Percentiles rank a stretch among this genome's conserved stretches.
These are phyloP conservation scores for Vidua macroura DNA, from an alignment of 2,113 vertebrate genomes.

Conservation along the genomic window DNA sequence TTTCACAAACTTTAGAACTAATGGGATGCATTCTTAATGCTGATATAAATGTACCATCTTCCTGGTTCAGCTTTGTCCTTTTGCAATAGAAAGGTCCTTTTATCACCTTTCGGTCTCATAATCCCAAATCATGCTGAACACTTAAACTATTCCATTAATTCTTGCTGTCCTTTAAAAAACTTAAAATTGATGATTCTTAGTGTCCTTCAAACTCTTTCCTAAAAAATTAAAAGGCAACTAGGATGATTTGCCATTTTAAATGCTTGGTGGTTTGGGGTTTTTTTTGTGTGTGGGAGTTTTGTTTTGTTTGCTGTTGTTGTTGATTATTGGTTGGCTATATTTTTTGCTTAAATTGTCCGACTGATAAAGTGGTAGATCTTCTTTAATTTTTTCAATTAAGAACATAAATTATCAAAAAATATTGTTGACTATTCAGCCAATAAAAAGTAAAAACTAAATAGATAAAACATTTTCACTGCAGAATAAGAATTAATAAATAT, in stretches of 20 bases:
- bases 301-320: background rate
- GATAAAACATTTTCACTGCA: background rate
- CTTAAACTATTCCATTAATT: conserved; percentile 21
- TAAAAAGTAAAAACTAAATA: background rate
- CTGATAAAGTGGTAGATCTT: background rate
- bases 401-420: background rate
- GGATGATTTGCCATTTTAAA: background rate
- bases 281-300: background rate
- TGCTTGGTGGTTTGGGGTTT: rapidly evolving
- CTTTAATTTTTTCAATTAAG: background rate
- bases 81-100: background rate
- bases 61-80: conserved; percentile 21
- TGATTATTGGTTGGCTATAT: background rate
- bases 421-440: background rate
- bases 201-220: background rate
- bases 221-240: background rate
- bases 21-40: conserved; percentile 38
- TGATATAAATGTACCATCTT: conserved; percentile 1
- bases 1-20: conserved; percentile 35
- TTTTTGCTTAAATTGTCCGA: background rate
- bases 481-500: background rate
- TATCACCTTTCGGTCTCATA: conserved; percentile 33
- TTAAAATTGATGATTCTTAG: background rate
- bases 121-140: conserved; percentile 34
- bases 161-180: background rate